Base-by-base conservation (phyloP, 1,140 invertebrate species). In the Drosophila lacertosa region DNA sequence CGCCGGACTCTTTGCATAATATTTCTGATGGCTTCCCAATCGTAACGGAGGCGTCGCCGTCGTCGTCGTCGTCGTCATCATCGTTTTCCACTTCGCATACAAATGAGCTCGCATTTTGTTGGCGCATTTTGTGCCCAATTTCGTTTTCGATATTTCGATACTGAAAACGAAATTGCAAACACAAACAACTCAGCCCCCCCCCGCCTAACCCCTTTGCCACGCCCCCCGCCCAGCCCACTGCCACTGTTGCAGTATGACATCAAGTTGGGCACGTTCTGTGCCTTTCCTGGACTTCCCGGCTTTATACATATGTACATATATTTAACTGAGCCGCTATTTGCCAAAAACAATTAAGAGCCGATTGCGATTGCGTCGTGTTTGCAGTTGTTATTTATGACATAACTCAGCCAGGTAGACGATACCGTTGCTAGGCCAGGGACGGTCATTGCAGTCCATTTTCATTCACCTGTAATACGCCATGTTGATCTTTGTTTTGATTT, bases 161-260 rank as follows among this genome's bases (percentile, higher is more conserved):
- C 71, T 75, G 82, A 88, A 88, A 88, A 89, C 64, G 78, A 82
- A 78, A 78, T 68, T 60, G 82, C 73, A 69, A 77, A 66, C 59
- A 48, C 50, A 70, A 65, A 79, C 42, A 66, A 37, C 47, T 20
- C 7, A 37, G 4, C n/a, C 32, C 32, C 24, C 29, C 1, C 7
- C n/a, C 32, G 7, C 40, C n/a, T n/a, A n/a, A n/a, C n/a, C n/a
- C n/a, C n/a, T n/a, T n/a, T n/a, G 5, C 15, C 4, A 10, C 22
- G 4, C 20, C 20, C 24, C 32, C 47, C 20, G 15, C 11, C n/a
- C n/a, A n/a, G n/a, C n/a, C n/a, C n/a, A n/a, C n/a, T n/a, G n/a
- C n/a, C n/a, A n/a, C n/a, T n/a, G n/a, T n/a, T 37, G 10, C 42
- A 13, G 9, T 35, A 35, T 35, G 16, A 37, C 32, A 22, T 20